phyloP scores from a whole-genome alignment of 2,113 vertebrate species.

The Microtus montanus region DNA sequence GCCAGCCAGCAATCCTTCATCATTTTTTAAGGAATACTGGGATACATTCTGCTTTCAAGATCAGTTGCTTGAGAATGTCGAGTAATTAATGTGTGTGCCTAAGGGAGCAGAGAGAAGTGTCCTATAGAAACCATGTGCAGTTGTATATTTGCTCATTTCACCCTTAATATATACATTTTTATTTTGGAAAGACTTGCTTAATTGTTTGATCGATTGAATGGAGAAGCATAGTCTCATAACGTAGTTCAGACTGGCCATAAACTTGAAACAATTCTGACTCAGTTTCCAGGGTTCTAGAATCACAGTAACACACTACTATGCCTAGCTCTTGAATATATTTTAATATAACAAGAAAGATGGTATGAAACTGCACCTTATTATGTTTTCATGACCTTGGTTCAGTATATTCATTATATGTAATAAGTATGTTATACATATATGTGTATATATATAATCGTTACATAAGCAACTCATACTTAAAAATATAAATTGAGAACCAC shows the following conservation, averaged over 20 bases:
- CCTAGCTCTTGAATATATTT: not conserved
- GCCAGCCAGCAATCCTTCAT: fast-evolving
- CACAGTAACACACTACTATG: not conserved
- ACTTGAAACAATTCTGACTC: not conserved
- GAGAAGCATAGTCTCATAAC: not conserved
- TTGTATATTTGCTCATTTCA: not conserved
- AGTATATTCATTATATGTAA: not conserved
- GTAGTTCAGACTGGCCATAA: not conserved
- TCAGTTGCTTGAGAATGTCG: not conserved
- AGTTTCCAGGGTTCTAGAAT: not conserved
- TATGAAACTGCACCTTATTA: not conserved
- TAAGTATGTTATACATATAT: not conserved
- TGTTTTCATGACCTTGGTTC: not conserved
- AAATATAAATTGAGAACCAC: not conserved
- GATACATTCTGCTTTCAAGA: not conserved
- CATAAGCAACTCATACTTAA: not conserved
- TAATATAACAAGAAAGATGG: not conserved
- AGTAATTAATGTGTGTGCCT: not conserved
- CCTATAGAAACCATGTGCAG: not conserved
- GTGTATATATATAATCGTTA: not conserved
- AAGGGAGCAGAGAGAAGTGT: not conserved
- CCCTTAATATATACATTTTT: not conserved
- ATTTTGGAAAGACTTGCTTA: not conserved
- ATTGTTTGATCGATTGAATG: not conserved
- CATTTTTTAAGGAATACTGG: not conserved